These are phyloP conservation scores for Misgurnus anguillicaudatus DNA, from an alignment of 2,113 vertebrate genomes.

Conservation along the genomic window DNA sequence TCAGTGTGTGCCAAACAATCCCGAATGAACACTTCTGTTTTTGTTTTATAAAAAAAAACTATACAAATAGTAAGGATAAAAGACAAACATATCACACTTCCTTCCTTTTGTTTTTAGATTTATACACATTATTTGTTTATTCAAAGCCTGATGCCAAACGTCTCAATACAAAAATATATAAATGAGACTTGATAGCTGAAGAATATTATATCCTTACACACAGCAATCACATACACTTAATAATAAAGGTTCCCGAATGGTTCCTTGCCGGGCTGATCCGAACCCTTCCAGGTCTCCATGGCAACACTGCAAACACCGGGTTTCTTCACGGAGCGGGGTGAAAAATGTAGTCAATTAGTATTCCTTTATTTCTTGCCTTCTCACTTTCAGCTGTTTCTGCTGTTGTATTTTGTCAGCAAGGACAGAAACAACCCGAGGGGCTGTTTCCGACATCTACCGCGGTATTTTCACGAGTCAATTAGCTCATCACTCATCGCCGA, in stretches of 20 bases:
- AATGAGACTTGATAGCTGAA: too few species aligned
- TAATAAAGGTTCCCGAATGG: too few species aligned
- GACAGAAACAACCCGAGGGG: not conserved
- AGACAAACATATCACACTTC: not conserved
- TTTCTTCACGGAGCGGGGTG: conserved; percentile 55
- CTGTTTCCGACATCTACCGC: not conserved
- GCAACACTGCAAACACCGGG: conserved; percentile 69
- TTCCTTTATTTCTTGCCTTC: conserved; percentile 34
- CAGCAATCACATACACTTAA: too few species aligned
- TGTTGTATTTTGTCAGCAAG: conserved; percentile 6
- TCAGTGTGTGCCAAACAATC: too few species aligned
- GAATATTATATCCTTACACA: too few species aligned
- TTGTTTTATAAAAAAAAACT: not conserved
- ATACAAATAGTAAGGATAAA: not conserved
- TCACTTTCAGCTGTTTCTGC: conserved; percentile 16
- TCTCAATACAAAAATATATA: not conserved
- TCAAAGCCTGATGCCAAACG: conserved; percentile 61
- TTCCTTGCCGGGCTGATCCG: conserved; percentile 66
- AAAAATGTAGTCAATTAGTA: conserved; percentile 63
- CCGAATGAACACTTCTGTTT: too few species aligned
- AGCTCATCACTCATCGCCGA: conserved; percentile 24
- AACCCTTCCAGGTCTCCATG: conserved; percentile 64
- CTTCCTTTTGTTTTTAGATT: not conserved
- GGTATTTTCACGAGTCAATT: not conserved
- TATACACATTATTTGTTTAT: conserved; percentile 52